Conservation (phyloP, 2,888 invertebrate species). For the Pherbina coryleti region DNA sequence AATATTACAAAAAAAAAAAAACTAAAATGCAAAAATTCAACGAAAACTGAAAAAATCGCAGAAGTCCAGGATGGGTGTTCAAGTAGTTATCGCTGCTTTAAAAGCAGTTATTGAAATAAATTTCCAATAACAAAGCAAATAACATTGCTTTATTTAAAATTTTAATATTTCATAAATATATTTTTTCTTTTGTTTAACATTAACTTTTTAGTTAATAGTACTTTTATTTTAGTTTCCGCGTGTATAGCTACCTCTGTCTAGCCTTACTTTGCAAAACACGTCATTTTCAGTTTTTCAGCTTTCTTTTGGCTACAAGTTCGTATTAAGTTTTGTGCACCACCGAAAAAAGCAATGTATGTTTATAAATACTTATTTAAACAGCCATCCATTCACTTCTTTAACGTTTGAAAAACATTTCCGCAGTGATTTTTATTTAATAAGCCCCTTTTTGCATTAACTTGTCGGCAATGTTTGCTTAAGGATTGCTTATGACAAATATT, state of each 20-base stretch:
- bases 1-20: conserved; percentile 2
- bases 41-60: neutral
- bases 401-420: neutral
- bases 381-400: neutral
- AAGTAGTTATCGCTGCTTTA: neutral
- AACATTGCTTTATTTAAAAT: neutral
- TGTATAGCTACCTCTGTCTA: conserved; percentile 22
- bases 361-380: conserved; percentile 5
- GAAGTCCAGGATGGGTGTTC: neutral
- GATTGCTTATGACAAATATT: neutral
- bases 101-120: neutral
- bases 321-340: neutral
- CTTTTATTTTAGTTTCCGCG: neutral
- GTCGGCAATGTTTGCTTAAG: neutral
- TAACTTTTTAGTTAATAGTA: neutral
- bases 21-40: neutral
- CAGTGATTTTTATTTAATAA: neutral
- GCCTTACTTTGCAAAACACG: conserved; percentile 40
- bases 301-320: conserved; percentile 3
- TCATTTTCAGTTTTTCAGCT: conserved; percentile 34
- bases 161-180: neutral
- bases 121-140: neutral
- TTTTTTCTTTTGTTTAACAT: conserved; percentile 1
- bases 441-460: neutral
- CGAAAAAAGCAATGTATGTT: conserved; percentile 9